phyloP scores from a whole-genome alignment of 2,113 vertebrate species.

The Nicator chloris region DNA sequence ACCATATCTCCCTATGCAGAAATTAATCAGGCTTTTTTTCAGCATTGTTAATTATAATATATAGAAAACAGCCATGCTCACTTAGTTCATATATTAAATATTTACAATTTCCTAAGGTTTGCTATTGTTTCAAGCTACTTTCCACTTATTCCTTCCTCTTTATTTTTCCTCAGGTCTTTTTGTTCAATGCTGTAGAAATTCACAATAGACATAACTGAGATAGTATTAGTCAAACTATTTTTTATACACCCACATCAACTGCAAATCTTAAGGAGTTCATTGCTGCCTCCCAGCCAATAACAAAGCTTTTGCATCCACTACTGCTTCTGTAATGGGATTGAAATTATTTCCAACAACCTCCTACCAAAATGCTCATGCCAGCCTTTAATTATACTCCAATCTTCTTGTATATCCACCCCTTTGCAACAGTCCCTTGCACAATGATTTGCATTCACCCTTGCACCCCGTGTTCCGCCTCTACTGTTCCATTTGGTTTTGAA shows the following conservation, averaged over 20 bases:
- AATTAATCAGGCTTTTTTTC: not conserved
- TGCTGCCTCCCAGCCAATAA: not conserved
- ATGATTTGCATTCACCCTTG: slow-evolving; percentile 51
- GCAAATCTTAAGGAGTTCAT: slow-evolving; percentile 14
- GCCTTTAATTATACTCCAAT: slow-evolving; percentile 64
- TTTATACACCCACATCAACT: not conserved
- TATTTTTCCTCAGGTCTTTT: not conserved
- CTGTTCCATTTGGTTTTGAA: slow-evolving; percentile 42
- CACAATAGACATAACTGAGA: not conserved
- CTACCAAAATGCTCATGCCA: slow-evolving; percentile 27
- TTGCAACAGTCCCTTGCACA: not conserved
- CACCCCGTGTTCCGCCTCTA: slow-evolving; percentile 7
- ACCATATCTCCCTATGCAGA: not conserved
- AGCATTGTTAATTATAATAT: not conserved
- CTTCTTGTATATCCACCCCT: slow-evolving; percentile 27
- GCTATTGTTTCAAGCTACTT: not conserved
- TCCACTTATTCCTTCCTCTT: not conserved
- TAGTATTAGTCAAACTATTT: not conserved
- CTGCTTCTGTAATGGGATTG: slow-evolving; percentile 45
- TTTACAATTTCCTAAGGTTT: not conserved
- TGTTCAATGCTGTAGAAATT: not conserved
- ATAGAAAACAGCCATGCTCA: not conserved
- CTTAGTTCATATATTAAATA: not conserved
- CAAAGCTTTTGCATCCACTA: slow-evolving; percentile 15
- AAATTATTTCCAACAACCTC: slow-evolving; percentile 57